Evolutionary conservation across 30 jellyfish, hydroid and myxozoan species (phyloP), one percentile per base, ranked within the genome.

Genomic region (Hydractinia symbiolongicarpus): DNA sequence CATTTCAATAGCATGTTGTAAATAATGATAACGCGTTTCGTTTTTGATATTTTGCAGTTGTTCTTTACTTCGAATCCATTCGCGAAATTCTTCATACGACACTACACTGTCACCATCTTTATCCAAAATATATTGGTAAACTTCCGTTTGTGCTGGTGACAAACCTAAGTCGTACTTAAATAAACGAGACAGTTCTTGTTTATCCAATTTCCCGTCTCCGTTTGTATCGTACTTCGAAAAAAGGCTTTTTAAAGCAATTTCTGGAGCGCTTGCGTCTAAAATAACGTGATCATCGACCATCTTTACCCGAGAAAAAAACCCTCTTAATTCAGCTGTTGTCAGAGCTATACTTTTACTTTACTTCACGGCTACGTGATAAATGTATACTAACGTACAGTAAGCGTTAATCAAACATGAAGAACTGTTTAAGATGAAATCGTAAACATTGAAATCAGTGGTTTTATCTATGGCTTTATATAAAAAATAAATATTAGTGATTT

Each of bases 1-100:
- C 79, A 77, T 54, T 58, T 77, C 85, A 15, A 77, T 15, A 66
- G 85, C 85, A 30, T 61, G 76, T 54, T 56, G 78, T 54, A 77
- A 54, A 16, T 54, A 77, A 5, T 54, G 53, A 30, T 52, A 77
- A 6, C 85, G 85, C 61, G 79, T 58, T 77, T 61, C 55, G 30
- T 77, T 79, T 4, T 49, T 77, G 53, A 77, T 79, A 55, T 77
- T 44, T 49, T 54, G 15, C 8, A 77, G 50, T 52, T 58, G 76
- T 8, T 77, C 85, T 30, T 77, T 54, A 54, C 80, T 77, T 17
- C 61, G 54, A 51, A 77, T 77, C 85, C 85, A 77, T 13, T 54
- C 53, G 1, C 54, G 77, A 61, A 77, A 77, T 54, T 77, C 85
- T 4, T 77, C 85, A 55, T 30, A 77, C 5, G 85, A 77, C 40